These are phyloP conservation scores for Eupeodes corollae DNA, from an alignment of 1,140 invertebrate species.

Conservation along the genomic window DNA sequence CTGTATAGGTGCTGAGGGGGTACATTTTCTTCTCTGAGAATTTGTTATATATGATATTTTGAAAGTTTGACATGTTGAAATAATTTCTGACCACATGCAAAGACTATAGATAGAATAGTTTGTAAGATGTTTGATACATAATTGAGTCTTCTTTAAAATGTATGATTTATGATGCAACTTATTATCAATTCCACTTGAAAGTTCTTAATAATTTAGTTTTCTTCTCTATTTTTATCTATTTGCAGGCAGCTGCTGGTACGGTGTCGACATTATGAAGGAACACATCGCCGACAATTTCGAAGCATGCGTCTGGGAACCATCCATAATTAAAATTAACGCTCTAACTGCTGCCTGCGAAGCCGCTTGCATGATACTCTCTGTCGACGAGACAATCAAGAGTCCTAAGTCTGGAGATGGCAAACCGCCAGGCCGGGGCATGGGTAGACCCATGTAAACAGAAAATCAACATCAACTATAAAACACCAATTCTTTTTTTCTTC, in stretches of 20 bases:
- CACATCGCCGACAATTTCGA: slow-evolving; percentile 91
- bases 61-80: no score
- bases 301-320: slow-evolving; percentile 94
- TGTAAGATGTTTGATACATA: no score
- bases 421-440: slow-evolving; percentile 54
- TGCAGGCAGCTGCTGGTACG: slow-evolving; percentile 69
- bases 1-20: no score
- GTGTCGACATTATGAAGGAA: slow-evolving; percentile 89
- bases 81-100: no score
- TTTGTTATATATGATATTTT: no score
- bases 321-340: slow-evolving; percentile 93
- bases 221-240: slow-evolving; percentile 10
- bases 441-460: slow-evolving; percentile 46
- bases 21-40: no score
- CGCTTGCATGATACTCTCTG: slow-evolving; percentile 87
- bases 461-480: slow-evolving; percentile 2
- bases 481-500: slow-evolving; percentile 13
- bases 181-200: no score
- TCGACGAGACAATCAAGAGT: slow-evolving; percentile 97
- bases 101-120: no score
- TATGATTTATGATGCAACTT: no score
- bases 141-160: no score
- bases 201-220: no score
- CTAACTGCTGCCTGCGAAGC: slow-evolving; percentile 93
- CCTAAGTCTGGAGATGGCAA: slow-evolving; percentile 53